These are phyloP conservation scores for Drosophila saltans DNA, from an alignment of 1,140 invertebrate species.

Conservation along the genomic window DNA sequence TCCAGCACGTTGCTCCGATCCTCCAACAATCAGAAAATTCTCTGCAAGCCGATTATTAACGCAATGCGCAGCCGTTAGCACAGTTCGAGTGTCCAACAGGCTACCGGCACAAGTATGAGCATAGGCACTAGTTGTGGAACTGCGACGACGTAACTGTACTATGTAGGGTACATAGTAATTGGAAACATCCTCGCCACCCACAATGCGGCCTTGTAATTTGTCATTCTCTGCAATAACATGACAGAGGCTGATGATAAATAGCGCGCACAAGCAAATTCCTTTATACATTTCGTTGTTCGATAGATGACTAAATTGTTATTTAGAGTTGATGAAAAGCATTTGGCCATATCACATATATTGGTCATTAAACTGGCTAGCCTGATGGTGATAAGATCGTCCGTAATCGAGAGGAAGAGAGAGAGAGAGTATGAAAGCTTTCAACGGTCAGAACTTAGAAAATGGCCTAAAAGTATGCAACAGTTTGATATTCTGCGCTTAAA, in stretches of 20 bases:
- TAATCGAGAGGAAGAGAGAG: neutral
- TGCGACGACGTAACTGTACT: conserved; percentile 58
- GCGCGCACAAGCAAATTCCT: conserved; percentile 9
- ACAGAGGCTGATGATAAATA: conserved; percentile 22
- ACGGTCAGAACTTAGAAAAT: neutral
- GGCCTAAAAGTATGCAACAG: neutral
- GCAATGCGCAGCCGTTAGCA: conserved; percentile 86
- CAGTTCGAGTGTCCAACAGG: conserved; percentile 59
- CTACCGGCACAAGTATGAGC: conserved; percentile 46
- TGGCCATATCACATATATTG: conserved; percentile 36
- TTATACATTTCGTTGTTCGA: conserved; percentile 64
- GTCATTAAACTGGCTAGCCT: conserved; percentile 43
- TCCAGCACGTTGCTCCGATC: conserved; percentile 45
- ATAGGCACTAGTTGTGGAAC: conserved; percentile 39
- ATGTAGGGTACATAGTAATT: conserved; percentile 51
- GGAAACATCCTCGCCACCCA: conserved; percentile 52
- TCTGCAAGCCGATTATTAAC: conserved; percentile 51
- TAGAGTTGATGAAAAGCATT: conserved; percentile 35
- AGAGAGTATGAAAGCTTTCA: neutral
- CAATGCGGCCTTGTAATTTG: conserved; percentile 50
- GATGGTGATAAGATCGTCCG: conserved; percentile 33
- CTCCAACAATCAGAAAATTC: conserved; percentile 63
- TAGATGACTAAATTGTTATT: conserved; percentile 44
- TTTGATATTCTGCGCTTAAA: neutral
- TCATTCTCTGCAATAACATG: neutral